Evolutionary conservation across 1,140 invertebrate genomes (phyloP), one percentile per base, ranked within the genome.

Genomic region (Berghia stephanieae): DNA sequence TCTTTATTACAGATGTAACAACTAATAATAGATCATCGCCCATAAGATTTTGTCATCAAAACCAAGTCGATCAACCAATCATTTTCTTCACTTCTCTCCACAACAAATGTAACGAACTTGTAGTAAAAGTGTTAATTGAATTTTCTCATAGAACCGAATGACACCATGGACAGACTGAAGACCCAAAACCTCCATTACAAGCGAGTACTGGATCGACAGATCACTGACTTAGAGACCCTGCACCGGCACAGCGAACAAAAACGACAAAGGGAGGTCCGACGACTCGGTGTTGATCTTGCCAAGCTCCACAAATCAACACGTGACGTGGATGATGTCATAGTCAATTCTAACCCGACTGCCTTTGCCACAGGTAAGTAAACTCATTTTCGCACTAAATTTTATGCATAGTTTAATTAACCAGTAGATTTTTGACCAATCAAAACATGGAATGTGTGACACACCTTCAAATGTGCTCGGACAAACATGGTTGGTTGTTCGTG

Each of bases 41-140:
- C 16, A 70, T n/a, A 63, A 70, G 55, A 42, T 75, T 18, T 36
- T 68, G 73, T 21, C 69, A 24, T 43, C 42, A 42, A n/a, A n/a
- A n/a, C n/a, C n/a, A n/a, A n/a, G n/a, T n/a, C n/a, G n/a, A n/a
- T n/a, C n/a, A n/a, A n/a, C n/a, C n/a, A n/a, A n/a, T n/a, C n/a
- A n/a, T n/a, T n/a, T n/a, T n/a, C n/a, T n/a, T n/a, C n/a, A n/a
- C n/a, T n/a, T n/a, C n/a, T n/a, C n/a, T n/a, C n/a, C n/a, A n/a
- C n/a, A n/a, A n/a, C n/a, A n/a, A n/a, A n/a, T n/a, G n/a, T n/a
- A n/a, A n/a, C n/a, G 8, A 21, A 27, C 8, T 16, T 10, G 27
- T 10, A 8, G 8, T 63, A 31, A 63, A 18, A 27, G 27, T 63
- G 57, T 18, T 63, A 31, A 63, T 63, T 8, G 8, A 18, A 63